Base-by-base conservation (phyloP, 2,888 invertebrate genomes). In the Yponomeuta cagnagella region DNA sequence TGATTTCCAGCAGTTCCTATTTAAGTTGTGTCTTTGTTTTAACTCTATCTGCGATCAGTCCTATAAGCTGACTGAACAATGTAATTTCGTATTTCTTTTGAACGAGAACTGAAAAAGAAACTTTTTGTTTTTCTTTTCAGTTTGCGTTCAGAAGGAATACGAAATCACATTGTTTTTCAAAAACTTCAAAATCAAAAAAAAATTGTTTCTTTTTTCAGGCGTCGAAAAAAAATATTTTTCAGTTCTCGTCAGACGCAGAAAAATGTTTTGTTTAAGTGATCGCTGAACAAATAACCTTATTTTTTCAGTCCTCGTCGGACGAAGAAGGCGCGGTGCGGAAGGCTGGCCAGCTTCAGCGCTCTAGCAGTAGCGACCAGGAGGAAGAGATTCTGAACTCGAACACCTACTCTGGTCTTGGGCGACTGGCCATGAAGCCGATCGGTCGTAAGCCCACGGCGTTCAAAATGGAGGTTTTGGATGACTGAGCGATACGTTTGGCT, bases 391-490 rank as follows among this genome's bases (percentile, higher is more conserved):
- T 86, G 72, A 86, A 87, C 78, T 81, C 85, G 70, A 87, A 84
- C 77, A 77, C 76, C 52, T 78, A 81, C 73, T 80, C 80, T 48
- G 43, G 37, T 30, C 43, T 31, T 73, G 79, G 81, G 72, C 83
- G 90, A 15, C 84, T 91, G 68, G 86, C 91, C 12, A 89, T 91
- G 87, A 89, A 89, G 77, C 86, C 87, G 30, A 85, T 89, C 74
- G 85, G 86, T 72, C 83, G 79, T 70, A 88, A 86, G 72, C 83
- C 85, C 30, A 86, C 82, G 63, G 76, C 83, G 66, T 90, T 89
- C 81, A 90, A 83, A 75, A 90, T 90, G 86, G 89, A 86, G 73
- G 90, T 89, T 72, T 81, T 89, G 70, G 85, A 91, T 88, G 84
- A 90, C 79, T 77, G 78, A 74, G 74, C 71, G 63, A 73, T 74